Base-by-base conservation (phyloP, 2,888 invertebrate species). In the Tortrix viridana region DNA sequence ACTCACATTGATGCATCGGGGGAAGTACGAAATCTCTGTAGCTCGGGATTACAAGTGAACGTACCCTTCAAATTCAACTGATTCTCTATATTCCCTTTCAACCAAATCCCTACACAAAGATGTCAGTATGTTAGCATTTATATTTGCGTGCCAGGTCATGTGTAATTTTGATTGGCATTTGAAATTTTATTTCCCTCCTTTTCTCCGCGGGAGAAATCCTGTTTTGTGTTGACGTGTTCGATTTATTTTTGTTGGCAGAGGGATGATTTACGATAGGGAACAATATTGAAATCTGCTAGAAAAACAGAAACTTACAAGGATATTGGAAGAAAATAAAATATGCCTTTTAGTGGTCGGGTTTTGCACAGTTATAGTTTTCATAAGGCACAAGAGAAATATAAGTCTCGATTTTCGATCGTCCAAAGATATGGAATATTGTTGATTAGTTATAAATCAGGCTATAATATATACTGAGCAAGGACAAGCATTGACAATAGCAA, bases 401-500 rank as follows among this genome's bases (percentile, higher is more conserved):
- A 41, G 6, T n/a, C 6, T 26, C 2, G 16, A 41, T 41, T 41
- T 41, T 5, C 16, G 6, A n/a, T n/a, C n/a, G n/a, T 14, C 5
- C 14, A 41, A 41, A 0, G 3, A 55, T 19, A 26, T 44, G 6
- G 22, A 47, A 38, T 12, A 22, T 47, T 14, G 22, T 3, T 57
- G 41, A 43, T 41, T 16, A 48, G 50, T 43, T 59, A 20, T 23
- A 54, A 56, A 63, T 61, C 62, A 60, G 55, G 47, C 63, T 53
- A 69, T 55, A 65, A 70, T 62, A 66, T 67, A 69, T 12, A 12
- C 68, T 70, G 72, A 73, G 66, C 70, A 68, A 67, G 68, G 67
- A 70, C 74, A 74, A 75, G 71, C 71, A 74, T 70, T 74, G 75
- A 74, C 74, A 61, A 69, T 71, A 67, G 71, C 70, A 78, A 80